Base-by-base conservation (phyloP, 1,140 invertebrate species). In the Drosophila fuyamai region DNA sequence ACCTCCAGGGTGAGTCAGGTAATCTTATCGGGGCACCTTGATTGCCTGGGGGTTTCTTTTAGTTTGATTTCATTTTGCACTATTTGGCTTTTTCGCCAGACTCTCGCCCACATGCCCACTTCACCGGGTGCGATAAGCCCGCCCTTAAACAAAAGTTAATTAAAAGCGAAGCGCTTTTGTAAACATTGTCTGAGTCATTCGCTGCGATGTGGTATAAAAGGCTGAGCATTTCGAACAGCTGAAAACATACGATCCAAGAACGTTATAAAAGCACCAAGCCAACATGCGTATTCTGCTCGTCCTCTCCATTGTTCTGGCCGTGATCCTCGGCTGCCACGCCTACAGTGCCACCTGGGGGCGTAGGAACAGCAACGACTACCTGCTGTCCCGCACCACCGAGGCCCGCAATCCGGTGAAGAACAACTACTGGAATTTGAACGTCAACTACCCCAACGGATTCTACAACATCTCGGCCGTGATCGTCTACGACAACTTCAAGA, bases 401-500 rank as follows among this genome's bases (percentile, higher is more conserved):
- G 41, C 80, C 3, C 85, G 86, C 9, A 4, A 35, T 6, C 86
- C 86, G 2, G 13, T 76, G 7, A 82, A 66, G 76, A 88, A 88
- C 61, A 82, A 59, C 61, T 89, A 82, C 63, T 77, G 67, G 68
- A 91, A 46, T 40, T 41, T 90, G 29, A 85, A 76, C 36, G 54
- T 16, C 9, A 76, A 78, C 38, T 55, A 29, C 13, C 50, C 50
- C n/a, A 29, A 1, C 14, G 50, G 50, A 16, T 36, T 12, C 32
- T 68, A 76, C 44, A 86, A 62, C 38, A 90, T 92, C 47, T 56
- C 71, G 10, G 67, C 47, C 14, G 18, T 92, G 47, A 53, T 56
- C 18, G 77, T 91, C 3, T 76, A 62, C 38, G 91, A 92, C 47
- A 92, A 89, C 71, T 92, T 92, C 66, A 90, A 60, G 59, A 91